Conservation (phyloP, 2,888 invertebrate species). For the Bugulina stolonifera region DNA sequence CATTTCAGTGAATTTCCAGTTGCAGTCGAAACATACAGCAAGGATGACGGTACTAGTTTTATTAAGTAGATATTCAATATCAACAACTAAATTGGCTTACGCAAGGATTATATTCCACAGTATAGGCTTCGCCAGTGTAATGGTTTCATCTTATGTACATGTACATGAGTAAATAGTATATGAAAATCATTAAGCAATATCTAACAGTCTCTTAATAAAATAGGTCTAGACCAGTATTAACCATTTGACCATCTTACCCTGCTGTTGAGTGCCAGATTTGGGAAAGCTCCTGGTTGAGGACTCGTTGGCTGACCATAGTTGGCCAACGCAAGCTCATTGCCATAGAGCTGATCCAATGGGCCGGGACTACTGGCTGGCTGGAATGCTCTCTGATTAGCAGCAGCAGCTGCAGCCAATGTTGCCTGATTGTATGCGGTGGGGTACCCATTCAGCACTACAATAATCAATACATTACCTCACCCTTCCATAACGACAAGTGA, state of each 20-base stretch:
- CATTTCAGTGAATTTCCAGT: no score
- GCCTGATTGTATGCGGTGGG: constrained; percentile 24
- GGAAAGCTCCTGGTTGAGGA: constrained; percentile 68
- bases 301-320: constrained; percentile 70
- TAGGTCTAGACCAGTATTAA: no score
- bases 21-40: no score
- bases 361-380: constrained; percentile 86
- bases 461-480: background rate
- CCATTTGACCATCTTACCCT: no score
- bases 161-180: no score
- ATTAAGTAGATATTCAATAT: background rate
- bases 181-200: no score
- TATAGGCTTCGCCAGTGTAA: no score
- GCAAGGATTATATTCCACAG: background rate
- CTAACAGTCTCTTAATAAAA: no score
- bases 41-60: no score
- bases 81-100: background rate
- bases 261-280: constrained; percentile 8
- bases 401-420: constrained; percentile 49
- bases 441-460: constrained; percentile 26
- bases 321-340: constrained; percentile 58
- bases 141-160: no score
- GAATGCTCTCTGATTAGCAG: constrained; percentile 62
- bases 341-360: constrained; percentile 68
- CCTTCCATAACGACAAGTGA: no score